Conservation (phyloP, 2,113 vertebrate genomes). For the Fukomys damarensis region DNA sequence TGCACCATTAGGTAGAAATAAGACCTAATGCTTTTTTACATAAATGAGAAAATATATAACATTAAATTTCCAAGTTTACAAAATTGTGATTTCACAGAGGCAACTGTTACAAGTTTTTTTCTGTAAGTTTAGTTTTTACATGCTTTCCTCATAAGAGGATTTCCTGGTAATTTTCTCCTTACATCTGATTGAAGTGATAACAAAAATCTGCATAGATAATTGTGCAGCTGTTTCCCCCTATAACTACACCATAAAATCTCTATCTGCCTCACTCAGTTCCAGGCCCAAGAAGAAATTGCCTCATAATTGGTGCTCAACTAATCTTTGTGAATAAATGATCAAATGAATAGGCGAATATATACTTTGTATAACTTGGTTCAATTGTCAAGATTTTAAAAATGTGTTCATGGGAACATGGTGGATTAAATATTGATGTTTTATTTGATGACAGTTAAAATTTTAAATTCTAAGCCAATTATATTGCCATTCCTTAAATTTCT, state of each 20-base stretch:
- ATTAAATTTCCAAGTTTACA: neutral
- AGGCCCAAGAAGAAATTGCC: neutral
- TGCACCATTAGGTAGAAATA: neutral
- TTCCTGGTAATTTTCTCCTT: slow-evolving; percentile 44
- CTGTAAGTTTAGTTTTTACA: neutral
- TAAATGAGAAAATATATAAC: neutral
- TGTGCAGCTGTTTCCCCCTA: neutral
- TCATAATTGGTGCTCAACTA: neutral
- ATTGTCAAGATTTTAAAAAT: slow-evolving; percentile 18
- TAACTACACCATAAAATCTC: neutral
- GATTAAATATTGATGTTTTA: slow-evolving; percentile 10
- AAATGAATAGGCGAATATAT: neutral
- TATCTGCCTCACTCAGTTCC: neutral
- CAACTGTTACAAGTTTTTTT: neutral
- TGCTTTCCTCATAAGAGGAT: slow-evolving; percentile 2
- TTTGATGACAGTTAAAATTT: slow-evolving; percentile 43
- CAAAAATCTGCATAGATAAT: neutral
- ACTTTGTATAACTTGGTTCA: neutral
- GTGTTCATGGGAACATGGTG: neutral
- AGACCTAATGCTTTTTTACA: neutral
- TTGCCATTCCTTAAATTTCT: neutral
- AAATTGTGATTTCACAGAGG: neutral
- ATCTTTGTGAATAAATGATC: slow-evolving; percentile 6
- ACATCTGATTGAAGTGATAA: neutral
- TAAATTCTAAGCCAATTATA: neutral